These are phyloP conservation scores for Drosophila leonis DNA, from an alignment of 2,888 invertebrate genomes.

Conservation along the genomic window DNA sequence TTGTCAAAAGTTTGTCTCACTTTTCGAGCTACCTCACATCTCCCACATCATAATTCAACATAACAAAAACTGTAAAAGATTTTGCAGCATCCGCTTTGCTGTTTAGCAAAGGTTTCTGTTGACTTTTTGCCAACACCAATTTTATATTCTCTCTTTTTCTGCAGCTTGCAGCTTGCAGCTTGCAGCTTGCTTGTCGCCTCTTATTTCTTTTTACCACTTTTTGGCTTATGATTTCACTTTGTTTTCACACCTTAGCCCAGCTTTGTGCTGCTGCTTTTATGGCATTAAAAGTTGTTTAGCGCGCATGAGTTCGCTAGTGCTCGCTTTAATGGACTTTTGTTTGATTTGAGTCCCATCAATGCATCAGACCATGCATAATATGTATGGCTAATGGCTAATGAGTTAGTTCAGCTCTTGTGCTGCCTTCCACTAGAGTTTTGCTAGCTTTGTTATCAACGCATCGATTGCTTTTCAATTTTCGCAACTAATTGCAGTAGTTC, in stretches of 20 bases:
- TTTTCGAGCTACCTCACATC: neutral
- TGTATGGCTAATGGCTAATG: neutral
- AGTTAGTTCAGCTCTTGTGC: neutral
- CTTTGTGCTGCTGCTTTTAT: neutral
- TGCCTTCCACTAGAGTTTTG: neutral
- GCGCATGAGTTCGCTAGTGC: too few species aligned
- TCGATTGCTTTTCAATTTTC: constrained; percentile 50
- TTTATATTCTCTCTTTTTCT: neutral
- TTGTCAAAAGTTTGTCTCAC: neutral
- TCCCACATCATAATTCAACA: constrained; percentile 6
- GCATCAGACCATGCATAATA: neutral
- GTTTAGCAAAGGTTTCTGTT: constrained; percentile 5
- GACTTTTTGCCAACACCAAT: constrained; percentile 6
- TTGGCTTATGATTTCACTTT: neutral
- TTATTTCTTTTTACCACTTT: neutral
- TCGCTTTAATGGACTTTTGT: neutral
- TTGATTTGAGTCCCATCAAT: neutral
- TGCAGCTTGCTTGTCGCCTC: neutral
- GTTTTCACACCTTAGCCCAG: constrained; percentile 1
- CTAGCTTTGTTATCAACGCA: constrained; percentile 2
- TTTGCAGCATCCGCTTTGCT: constrained; percentile 4
- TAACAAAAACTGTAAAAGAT: neutral
- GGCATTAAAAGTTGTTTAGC: neutral
- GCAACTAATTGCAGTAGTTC: constrained; percentile 50
- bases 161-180: neutral